These are phyloP conservation scores for Meloidogyne exigua DNA, from an alignment of 1,140 invertebrate species.

Conservation along the genomic window DNA sequence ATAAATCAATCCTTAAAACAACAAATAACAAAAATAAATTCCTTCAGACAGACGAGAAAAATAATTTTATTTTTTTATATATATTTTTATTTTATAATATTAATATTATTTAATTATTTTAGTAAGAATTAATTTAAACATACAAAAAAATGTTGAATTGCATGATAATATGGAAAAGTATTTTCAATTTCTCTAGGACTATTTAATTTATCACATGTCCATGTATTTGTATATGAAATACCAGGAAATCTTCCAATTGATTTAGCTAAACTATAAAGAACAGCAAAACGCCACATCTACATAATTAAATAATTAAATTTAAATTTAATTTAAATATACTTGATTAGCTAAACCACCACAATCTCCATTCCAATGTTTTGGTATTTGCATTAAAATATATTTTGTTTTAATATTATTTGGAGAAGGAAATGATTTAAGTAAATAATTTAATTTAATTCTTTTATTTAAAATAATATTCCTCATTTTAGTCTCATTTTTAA, in stretches of 20 bases:
- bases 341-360: conserved; percentile 4
- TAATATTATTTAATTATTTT: no score
- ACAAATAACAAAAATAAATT: no score
- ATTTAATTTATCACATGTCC: not conserved
- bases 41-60: no score
- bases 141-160: not conserved
- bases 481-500: no score
- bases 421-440: conserved; percentile 4
- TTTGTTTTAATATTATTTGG: conserved; percentile 5
- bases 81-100: no score
- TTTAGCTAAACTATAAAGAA: conserved; percentile 1
- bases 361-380: conserved; percentile 1
- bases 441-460: not conserved
- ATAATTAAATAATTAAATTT: not conserved
- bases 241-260: not conserved
- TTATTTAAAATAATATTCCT: not conserved
- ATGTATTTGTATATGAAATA: conserved; percentile 5
- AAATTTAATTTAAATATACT: not conserved
- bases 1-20: no score
- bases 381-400: conserved; percentile 5
- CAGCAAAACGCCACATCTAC: not conserved
- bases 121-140: no score
- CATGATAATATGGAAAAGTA: conserved; percentile 4
- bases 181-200: not conserved
- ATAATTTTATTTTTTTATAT: no score